Conservation (phyloP, 1,140 invertebrate species). For the Alviniconcha marisindica region DNA sequence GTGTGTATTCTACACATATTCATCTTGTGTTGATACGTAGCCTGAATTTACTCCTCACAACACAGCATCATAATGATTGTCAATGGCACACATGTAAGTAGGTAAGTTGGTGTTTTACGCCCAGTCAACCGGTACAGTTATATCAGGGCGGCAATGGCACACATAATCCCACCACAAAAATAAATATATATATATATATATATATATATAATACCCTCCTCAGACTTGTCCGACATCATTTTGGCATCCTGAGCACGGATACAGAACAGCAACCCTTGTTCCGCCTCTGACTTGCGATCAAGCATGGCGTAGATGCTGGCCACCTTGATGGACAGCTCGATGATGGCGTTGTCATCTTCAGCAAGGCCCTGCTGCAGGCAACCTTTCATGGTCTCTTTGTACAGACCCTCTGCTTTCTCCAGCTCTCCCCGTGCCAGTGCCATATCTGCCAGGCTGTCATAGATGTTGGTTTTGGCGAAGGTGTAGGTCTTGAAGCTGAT, state of each 20-base stretch:
- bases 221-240: too few relatives aligned
- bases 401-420: constrained; percentile 89
- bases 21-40: too few relatives aligned
- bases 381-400: constrained; percentile 86
- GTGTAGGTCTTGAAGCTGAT: constrained; percentile 60
- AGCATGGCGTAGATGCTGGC: constrained; percentile 78
- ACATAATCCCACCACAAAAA: too few relatives aligned
- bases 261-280: constrained; percentile 87
- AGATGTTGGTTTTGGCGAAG: constrained; percentile 89
- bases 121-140: too few relatives aligned
- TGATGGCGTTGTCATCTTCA: constrained; percentile 85
- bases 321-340: constrained; percentile 84
- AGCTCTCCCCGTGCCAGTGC: constrained; percentile 86
- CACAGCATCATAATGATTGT: too few relatives aligned
- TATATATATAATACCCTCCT: too few relatives aligned
- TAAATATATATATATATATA: too few relatives aligned
- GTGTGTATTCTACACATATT: too few relatives aligned
- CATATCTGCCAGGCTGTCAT: constrained; percentile 93
- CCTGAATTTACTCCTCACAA: too few relatives aligned
- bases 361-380: constrained; percentile 81
- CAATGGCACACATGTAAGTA: too few relatives aligned
- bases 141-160: too few relatives aligned
- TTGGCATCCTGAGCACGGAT: constrained; percentile 82
- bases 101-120: too few relatives aligned
- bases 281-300: constrained; percentile 83